These are phyloP conservation scores for Athrips mouffetella DNA, from an alignment of 2,888 invertebrate species.

Conservation along the genomic window DNA sequence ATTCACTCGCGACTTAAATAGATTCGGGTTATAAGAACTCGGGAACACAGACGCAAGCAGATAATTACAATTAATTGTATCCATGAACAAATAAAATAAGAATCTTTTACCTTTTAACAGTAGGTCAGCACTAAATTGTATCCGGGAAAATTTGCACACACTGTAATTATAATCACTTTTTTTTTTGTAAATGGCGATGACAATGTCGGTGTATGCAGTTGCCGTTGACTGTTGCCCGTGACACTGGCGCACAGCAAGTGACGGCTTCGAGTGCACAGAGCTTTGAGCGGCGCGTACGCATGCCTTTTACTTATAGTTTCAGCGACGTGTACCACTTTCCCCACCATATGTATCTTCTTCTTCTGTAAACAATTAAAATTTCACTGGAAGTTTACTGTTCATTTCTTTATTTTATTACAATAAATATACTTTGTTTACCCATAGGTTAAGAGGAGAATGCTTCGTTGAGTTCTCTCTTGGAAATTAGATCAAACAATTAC, in stretches of 20 bases:
- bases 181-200: not conserved
- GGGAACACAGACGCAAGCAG: too few relatives aligned
- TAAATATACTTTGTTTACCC: too few relatives aligned
- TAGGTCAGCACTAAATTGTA: not conserved
- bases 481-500: too few relatives aligned
- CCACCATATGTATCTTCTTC: conserved; percentile 56
- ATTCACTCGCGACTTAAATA: too few relatives aligned
- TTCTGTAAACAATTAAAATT: conserved; percentile 29
- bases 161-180: conserved; percentile 1
- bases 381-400: conserved; percentile 27
- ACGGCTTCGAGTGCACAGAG: conserved; percentile 35
- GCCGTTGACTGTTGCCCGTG: conserved; percentile 31
- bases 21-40: too few relatives aligned
- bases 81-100: too few relatives aligned
- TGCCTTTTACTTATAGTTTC: conserved; percentile 70
- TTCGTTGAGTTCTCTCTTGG: too few relatives aligned
- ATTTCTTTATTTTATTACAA: not conserved
- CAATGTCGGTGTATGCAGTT: not conserved
- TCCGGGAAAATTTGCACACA: conserved; percentile 3
- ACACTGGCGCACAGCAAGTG: conserved; percentile 30
- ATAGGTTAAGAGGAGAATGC: too few relatives aligned
- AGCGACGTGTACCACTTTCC: conserved; percentile 65
- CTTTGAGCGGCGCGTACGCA: conserved; percentile 55
- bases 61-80: too few relatives aligned
- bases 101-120: not conserved